These are phyloP conservation scores for Microtus richardsoni DNA, from an alignment of 2,113 vertebrate species.

Conservation along the genomic window DNA sequence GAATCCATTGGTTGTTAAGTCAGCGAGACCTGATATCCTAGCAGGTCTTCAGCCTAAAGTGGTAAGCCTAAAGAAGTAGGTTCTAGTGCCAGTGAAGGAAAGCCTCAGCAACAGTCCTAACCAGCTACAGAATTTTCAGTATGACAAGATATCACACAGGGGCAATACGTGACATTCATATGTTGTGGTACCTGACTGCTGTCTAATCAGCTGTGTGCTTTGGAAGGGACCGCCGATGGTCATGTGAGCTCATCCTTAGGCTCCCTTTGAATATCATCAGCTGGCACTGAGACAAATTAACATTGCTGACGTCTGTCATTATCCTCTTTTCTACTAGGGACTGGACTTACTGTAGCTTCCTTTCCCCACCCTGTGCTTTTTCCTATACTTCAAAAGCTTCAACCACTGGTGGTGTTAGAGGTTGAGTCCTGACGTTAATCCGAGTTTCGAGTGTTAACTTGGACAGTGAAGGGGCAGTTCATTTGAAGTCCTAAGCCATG, in stretches of 20 bases:
- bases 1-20: not conserved
- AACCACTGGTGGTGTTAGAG: not conserved
- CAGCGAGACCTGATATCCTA: too few species aligned
- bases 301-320: not conserved
- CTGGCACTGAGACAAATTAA: not conserved
- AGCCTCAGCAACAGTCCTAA: too few species aligned
- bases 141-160: too few species aligned
- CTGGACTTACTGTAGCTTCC: not conserved
- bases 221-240: not conserved
- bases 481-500: not conserved
- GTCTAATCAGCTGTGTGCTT: not conserved
- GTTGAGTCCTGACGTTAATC: not conserved
- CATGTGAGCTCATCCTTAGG: not conserved
- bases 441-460: not conserved
- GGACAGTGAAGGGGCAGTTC: not conserved
- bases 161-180: rapidly evolving
- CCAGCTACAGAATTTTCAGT: too few species aligned
- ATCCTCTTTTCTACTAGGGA: not conserved
- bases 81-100: not conserved
- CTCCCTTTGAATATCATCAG: not conserved
- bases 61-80: not conserved
- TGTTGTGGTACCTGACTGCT: not conserved
- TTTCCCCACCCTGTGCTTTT: not conserved
- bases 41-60: not conserved
- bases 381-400: not conserved